Evolutionary conservation across 2,113 vertebrate genomes (phyloP), one percentile per base, ranked within the genome.

Genomic region (Leucosticte australis): DNA sequence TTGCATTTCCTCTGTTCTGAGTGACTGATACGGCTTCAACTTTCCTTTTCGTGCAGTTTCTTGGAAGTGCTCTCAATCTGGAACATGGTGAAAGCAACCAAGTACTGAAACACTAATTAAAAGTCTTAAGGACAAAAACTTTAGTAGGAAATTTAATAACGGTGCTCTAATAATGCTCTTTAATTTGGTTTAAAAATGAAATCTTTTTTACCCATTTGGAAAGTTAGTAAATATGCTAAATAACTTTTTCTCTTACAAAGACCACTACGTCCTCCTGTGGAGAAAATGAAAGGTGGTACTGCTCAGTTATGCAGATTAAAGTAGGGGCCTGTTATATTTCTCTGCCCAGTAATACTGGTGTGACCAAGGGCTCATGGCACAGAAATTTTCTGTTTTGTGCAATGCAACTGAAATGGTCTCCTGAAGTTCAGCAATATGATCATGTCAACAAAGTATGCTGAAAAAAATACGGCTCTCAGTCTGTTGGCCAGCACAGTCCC

Each of bases 1-100:
- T 79, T 94, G 75, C 67, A 53, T 79, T 94, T 79, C 74, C 53
- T 90, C 70, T 68, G 57, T 87, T 91, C 82, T 90, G 47, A 71
- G 41, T 77, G 60, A 78, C 64, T 91, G 87, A 67, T 71, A 52
- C 0, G 11, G 62, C 49, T 91, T 68, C 13, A 67, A 15, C 46
- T 68, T 92, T 39, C 49, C 52, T 90, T 86, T 84, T 87, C 44
- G 74, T 44, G 60, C 24, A 18, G 44, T 47, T 84, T 79, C 21
- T 87, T 56, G n/a, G 28, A 73, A 55, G 22, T 55, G 33, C 24
- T 35, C 52, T 95, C 73, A 67, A 3, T 87, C 41, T 92, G 70
- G 26, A 69, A 80, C 13, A 26, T 7, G 11, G 71, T 69, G 10
- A 89, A 76, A 83, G 80, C 26, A 79, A 56, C 28, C 22, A 80